Conservation (phyloP, 2,888 invertebrate genomes). For the Papilio elwesi region DNA sequence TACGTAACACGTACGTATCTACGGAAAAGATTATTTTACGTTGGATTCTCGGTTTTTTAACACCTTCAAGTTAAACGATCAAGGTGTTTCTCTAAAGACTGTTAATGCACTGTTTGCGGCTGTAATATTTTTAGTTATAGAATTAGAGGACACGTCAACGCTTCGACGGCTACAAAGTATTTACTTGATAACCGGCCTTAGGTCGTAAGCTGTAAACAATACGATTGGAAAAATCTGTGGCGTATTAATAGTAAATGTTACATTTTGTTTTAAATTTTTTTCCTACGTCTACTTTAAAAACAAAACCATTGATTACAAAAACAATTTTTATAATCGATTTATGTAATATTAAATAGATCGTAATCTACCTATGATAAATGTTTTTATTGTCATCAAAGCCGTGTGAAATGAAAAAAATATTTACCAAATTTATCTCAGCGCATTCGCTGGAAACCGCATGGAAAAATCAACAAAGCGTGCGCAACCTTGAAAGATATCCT, state of each 20-base stretch:
- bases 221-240: not conserved
- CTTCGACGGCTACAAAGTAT: conserved; percentile 5
- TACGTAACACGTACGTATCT: not conserved
- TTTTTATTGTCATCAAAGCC: no score
- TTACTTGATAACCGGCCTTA: conserved; percentile 14
- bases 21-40: not conserved
- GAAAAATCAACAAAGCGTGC: conserved; percentile 30
- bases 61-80: not conserved
- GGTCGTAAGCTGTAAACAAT: not conserved
- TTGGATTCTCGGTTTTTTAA: not conserved
- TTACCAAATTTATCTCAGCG: no score
- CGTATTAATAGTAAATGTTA: not conserved
- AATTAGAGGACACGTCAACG: not conserved
- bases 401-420: no score
- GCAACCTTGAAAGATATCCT: conserved; percentile 37
- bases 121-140: conserved; percentile 13
- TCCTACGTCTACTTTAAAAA: no score
- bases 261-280: not conserved
- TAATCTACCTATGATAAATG: no score
- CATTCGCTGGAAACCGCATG: not conserved
- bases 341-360: no score
- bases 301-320: not conserved
- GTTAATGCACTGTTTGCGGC: conserved; percentile 1
- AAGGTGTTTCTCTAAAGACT: conserved; percentile 8
- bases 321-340: not conserved